A percentile compares a stretch with the other conserved stretches of the same genome.
These are phyloP conservation scores for Cerastis rubricosa DNA, from an alignment of 2,888 invertebrate genomes.

Conservation along the genomic window DNA sequence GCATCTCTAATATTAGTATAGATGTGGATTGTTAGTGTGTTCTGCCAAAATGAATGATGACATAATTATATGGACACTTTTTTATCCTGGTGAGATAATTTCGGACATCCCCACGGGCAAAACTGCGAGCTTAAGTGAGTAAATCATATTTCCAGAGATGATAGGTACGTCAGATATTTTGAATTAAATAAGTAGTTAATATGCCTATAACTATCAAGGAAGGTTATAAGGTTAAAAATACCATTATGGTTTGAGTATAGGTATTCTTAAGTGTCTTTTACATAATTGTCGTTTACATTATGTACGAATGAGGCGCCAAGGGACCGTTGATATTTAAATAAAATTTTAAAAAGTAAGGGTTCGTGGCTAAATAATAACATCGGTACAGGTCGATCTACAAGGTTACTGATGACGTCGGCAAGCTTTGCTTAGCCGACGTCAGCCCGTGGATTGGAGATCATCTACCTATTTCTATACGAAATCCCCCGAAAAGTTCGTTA, in stretches of 20 bases:
- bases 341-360: neutral
- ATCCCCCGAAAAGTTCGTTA: neutral
- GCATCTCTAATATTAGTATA: no score
- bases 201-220: slow-evolving; percentile 2
- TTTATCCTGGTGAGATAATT: neutral
- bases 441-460: neutral
- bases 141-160: neutral
- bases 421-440: no score
- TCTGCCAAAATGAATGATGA: no score
- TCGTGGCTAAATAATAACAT: neutral
- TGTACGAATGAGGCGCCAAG: slow-evolving; percentile 7
- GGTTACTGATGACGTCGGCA: no score
- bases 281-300: slow-evolving; percentile 28
- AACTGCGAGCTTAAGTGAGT: neutral
- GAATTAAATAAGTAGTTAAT: slow-evolving; percentile 7
- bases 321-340: neutral
- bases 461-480: neutral
- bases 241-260: slow-evolving; percentile 24
- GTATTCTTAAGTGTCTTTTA: slow-evolving; percentile 17
- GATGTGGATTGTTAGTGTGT: no score
- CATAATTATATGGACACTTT: neutral
- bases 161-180: neutral
- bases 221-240: slow-evolving; percentile 31
- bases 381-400: neutral
- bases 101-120: no score